Percentiles rank a stretch among this genome's conserved stretches.
phyloP scores from a whole-genome alignment of 35 echinoderm and acorn worm species.

The Apostichopus californicus region DNA sequence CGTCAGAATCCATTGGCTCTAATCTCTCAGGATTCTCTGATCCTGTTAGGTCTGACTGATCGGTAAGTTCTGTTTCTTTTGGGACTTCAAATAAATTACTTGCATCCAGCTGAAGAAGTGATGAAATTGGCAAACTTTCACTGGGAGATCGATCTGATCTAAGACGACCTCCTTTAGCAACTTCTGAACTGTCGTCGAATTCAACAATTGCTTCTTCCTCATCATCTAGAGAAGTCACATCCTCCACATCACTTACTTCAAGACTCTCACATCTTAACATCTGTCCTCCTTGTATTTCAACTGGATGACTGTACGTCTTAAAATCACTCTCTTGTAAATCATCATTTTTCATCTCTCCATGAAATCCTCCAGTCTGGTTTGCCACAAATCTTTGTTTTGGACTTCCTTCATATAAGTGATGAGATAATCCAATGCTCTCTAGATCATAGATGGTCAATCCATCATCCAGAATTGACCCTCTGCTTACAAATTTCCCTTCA shows the following conservation, averaged over 20 bases:
- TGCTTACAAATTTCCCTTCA: too few species aligned
- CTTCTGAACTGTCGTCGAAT: too few species aligned
- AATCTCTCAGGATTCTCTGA: constrained; percentile 1
- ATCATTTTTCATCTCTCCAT: neutral
- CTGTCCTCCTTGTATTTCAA: neutral
- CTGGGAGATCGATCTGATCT: too few species aligned
- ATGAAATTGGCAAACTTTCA: too few species aligned
- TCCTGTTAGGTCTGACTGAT: neutral
- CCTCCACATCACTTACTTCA: neutral
- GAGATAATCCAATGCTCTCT: neutral
- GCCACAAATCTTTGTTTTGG: neutral
- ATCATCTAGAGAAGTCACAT: neutral
- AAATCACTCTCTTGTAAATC: neutral
- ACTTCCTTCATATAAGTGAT: neutral
- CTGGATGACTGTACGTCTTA: neutral
- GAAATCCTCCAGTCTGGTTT: neutral
- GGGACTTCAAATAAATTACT: too few species aligned
- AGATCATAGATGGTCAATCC: neutral
- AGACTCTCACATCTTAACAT: neutral
- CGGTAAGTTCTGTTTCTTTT: neutral
- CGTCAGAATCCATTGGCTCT: neutral
- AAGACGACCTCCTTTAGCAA: too few species aligned
- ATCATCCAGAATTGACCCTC: neutral
- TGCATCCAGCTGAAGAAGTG: too few species aligned
- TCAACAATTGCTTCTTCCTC: too few species aligned